These are phyloP conservation scores for Holcopasites calliopsidis DNA, from an alignment of 1,140 invertebrate species.

Conservation along the genomic window DNA sequence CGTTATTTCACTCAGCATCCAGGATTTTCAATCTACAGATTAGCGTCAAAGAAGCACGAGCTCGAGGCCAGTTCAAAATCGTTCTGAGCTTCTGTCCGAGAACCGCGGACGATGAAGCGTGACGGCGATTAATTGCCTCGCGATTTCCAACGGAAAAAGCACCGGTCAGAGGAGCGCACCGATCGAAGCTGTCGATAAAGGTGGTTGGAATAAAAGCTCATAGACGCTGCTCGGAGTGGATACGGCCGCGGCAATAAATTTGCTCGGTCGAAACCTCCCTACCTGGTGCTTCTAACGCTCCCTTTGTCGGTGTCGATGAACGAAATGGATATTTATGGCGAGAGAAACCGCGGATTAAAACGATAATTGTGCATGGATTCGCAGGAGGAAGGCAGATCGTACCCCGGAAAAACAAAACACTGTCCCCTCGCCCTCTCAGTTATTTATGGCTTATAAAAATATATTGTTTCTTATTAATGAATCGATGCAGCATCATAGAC, in stretches of 20 bases:
- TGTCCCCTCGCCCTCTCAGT: no score
- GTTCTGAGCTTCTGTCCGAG: no score
- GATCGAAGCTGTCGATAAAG: constrained; percentile 34
- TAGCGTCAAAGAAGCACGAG: no score
- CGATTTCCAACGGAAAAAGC: constrained; percentile 11
- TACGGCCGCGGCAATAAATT: constrained; percentile 37
- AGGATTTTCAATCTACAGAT: no score
- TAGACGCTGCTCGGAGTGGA: constrained; percentile 29
- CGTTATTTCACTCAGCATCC: no score
- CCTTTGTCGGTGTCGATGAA: constrained; percentile 35
- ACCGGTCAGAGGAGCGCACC: neutral
- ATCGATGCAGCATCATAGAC: no score
- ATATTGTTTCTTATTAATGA: no score
- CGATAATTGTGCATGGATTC: constrained; percentile 40
- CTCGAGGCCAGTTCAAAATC: no score
- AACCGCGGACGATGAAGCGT: neutral
- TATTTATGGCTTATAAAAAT: constrained; percentile 31
- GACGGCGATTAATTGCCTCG: constrained; percentile 25
- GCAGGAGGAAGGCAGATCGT: constrained; percentile 30
- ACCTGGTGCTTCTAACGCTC: neutral
- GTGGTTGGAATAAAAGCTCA: constrained; percentile 31
- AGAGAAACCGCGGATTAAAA: constrained; percentile 41
- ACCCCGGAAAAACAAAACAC: no score
- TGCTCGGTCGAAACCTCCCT: constrained; percentile 18
- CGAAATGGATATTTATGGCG: constrained; percentile 19